Percentiles rank a stretch among this genome's conserved stretches.
Evolutionary conservation across 2,888 invertebrate genomes (phyloP).

Genomic region (Rhamphomyia laevipes): DNA sequence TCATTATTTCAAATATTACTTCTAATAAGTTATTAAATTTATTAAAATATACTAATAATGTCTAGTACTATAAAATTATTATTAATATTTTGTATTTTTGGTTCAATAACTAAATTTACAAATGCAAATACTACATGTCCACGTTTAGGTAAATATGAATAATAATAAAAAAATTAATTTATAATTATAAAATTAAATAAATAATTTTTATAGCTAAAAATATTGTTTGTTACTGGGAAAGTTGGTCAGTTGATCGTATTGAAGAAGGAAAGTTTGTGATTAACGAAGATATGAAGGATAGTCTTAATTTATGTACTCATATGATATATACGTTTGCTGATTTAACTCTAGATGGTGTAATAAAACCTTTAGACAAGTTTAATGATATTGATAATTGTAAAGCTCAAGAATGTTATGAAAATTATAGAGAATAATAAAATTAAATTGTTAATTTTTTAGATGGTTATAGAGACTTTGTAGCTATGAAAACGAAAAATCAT

Average conservation of each 20-base stretch:
- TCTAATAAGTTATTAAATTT: too few species aligned
- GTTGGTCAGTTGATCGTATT: slow-evolving; percentile 40
- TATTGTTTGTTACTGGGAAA: slow-evolving; percentile 41
- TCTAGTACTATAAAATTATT: too few species aligned
- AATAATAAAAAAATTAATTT: too few species aligned
- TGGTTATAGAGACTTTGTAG: slow-evolving; percentile 31
- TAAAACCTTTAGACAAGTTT: slow-evolving; percentile 36
- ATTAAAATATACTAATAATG: too few species aligned
- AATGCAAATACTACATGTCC: too few species aligned
- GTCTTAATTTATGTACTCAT: slow-evolving; percentile 41
- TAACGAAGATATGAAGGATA: slow-evolving; percentile 36
- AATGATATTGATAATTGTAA: slow-evolving; percentile 24
- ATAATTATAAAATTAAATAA: too few species aligned
- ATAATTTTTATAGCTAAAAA: neutral
- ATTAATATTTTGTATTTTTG: too few species aligned
- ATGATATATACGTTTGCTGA: slow-evolving; percentile 43
- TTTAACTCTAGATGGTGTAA: slow-evolving; percentile 34
- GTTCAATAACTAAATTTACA: too few species aligned
- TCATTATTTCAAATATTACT: too few species aligned
- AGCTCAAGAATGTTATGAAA: too few species aligned
- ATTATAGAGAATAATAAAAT: too few species aligned
- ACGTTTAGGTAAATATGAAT: too few species aligned
- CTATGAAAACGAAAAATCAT: slow-evolving; percentile 35
- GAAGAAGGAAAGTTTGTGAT: slow-evolving; percentile 31
- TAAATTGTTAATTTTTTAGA: slow-evolving; percentile 14